Conservation (phyloP, 2,113 vertebrate species). For the Pituophis catenifer region DNA sequence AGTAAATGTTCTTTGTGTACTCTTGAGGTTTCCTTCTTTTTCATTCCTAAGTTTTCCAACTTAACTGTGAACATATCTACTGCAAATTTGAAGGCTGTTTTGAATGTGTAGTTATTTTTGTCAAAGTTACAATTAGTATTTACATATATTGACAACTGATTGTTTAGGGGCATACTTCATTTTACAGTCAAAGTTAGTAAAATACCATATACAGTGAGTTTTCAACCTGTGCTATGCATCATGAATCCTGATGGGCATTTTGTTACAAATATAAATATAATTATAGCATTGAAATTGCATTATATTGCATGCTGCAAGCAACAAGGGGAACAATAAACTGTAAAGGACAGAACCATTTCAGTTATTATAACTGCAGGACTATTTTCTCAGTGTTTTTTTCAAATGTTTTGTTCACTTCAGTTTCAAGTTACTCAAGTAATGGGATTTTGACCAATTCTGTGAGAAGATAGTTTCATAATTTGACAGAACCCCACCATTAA, state of each 20-base stretch:
- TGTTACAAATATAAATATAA: constrained; percentile 11
- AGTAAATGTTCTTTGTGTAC: neutral
- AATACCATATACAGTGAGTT: neutral
- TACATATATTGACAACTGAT: neutral
- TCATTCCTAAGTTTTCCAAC: neutral
- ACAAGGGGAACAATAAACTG: constrained; percentile 8
- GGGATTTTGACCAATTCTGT: constrained; percentile 11
- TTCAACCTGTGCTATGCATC: neutral
- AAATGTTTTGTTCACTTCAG: constrained; percentile 8
- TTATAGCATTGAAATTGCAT: constrained; percentile 5
- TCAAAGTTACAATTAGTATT: neutral
- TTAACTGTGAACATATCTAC: neutral
- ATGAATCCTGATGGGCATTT: constrained; percentile 11
- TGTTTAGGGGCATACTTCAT: neutral
- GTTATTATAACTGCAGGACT: constrained; percentile 9
- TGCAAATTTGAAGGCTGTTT: neutral
- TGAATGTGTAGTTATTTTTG: neutral
- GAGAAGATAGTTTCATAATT: neutral
- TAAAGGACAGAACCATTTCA: constrained; percentile 4
- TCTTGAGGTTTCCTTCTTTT: neutral
- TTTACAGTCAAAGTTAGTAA: neutral
- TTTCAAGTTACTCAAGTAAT: constrained; percentile 22
- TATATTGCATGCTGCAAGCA: constrained; percentile 17
- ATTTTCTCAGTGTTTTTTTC: neutral
- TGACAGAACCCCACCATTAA: neutral